phyloP scores from a whole-genome alignment of 2,113 vertebrate genomes.

The Paracanthobrama guichenoti region DNA sequence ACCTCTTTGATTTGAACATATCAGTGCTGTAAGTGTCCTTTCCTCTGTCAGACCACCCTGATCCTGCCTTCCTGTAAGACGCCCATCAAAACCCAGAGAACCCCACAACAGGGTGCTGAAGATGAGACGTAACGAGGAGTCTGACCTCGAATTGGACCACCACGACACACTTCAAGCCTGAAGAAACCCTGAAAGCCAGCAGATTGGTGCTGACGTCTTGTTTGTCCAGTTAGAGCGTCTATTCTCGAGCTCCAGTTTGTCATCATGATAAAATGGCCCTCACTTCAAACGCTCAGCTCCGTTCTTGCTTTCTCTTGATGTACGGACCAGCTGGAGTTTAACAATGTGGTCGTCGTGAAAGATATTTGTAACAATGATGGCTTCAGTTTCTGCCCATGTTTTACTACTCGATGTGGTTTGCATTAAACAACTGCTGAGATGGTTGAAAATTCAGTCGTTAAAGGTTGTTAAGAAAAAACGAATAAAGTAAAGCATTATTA shows the following conservation, averaged over 20 bases:
- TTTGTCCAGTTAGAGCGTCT: slow-evolving; percentile 20
- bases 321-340: slow-evolving; percentile 61
- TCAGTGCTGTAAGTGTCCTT: slow-evolving; percentile 15
- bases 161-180: slow-evolving; percentile 59
- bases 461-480: background rate
- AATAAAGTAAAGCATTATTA: background rate
- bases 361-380: slow-evolving; percentile 66
- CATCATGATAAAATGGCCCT: slow-evolving; percentile 1
- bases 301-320: slow-evolving; percentile 43
- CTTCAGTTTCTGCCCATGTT: slow-evolving; percentile 53
- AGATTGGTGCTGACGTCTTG: background rate
- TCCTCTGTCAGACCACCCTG: slow-evolving; percentile 34
- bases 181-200: slow-evolving; percentile 62
- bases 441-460: slow-evolving; percentile 9
- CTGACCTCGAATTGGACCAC: slow-evolving; percentile 64
- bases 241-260: background rate
- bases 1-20: slow-evolving; percentile 23
- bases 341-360: slow-evolving; percentile 51
- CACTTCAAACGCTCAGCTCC: slow-evolving; percentile 15
- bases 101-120: slow-evolving; percentile 47
- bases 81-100: slow-evolving; percentile 36
- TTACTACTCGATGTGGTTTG: slow-evolving; percentile 58
- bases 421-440: slow-evolving; percentile 52
- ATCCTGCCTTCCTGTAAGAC: slow-evolving; percentile 36
- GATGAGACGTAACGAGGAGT: slow-evolving; percentile 64